Base-by-base conservation (phyloP, 2,797 vertebrate genomes). In the Microctenopoma steveboyesi region DNA sequence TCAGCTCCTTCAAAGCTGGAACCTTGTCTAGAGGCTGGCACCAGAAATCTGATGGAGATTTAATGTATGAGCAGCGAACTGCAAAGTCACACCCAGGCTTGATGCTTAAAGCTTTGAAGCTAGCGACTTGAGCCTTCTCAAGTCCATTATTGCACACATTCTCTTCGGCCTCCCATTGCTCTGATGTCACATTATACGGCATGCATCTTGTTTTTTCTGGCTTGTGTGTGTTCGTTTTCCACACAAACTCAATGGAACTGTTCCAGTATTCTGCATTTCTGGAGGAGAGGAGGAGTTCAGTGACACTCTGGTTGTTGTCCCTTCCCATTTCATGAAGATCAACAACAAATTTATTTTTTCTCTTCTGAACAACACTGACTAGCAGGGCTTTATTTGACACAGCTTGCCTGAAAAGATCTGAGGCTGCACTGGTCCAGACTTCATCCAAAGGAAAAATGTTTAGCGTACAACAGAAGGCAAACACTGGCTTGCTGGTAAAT, bases 401-500 rank as follows among this genome's bases (percentile, higher is more conserved):
- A 2, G 85, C 22, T 14, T 65, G 64, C 87, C 93, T 95, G 82
- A 99, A 98, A 67, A 91, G 94, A 78, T 95, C 90, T 1, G 62
- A 91, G 65, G 91, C 83, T 40, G 70, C 61, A 16, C 85, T 91
- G 45, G 93, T 88, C 97, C 97, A 98, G 18, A 94, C 63, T 2
- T 94, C 95, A 56, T 94, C 92, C 27, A 83, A 0, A 46, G 97
- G 95, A 78, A 90, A 72, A 0, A 92, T 35, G 48, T 92, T 88
- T 16, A 98, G 95, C 33, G 93, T 89, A 91, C 96, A 99, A 77
- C 88, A 91, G 13, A 97, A 4, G 10, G 95, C 96, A 88, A 98
- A 95, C 0, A 92, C 89, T 4, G 96, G 90, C 73, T 94, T 90
- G 54, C 45, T 64, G 48, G 85, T 87, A 75, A 97, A 95, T 33